Evolutionary conservation across 2,113 vertebrate genomes (phyloP), one percentile per base, ranked within the genome.

Genomic region (Sialia sialis): DNA sequence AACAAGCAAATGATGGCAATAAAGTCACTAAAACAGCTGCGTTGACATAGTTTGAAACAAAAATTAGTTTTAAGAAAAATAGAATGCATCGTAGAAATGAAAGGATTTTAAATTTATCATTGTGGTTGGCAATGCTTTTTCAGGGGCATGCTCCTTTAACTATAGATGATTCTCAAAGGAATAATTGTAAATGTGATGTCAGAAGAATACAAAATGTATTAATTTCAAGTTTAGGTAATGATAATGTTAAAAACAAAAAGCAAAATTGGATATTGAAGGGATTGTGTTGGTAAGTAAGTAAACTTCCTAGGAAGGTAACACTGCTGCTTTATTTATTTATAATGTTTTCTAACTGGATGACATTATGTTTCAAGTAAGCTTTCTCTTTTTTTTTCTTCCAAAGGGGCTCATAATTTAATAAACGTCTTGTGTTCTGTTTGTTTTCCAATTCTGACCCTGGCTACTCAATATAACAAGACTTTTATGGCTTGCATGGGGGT

Each of bases 401-500:
- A 80, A 63, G 55, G 46, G 25, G 52, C 22, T 93, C 19, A 77
- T 87, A 86, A 73, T 85, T 94, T 87, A 94, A 91, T 79, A 91
- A 89, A 56, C 2, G 0, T 58, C n/a, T 85, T 70, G 77, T 73
- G 60, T 83, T 74, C 46, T 76, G 17, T 74, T 94, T 86, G 39
- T 86, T 96, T 95, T 76, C 22, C 56, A 83, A 8, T 95, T 91
- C 56, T 94, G 84, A 55, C 64, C 85, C 67, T 90, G 58, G 22
- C 26, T 96, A 86, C 54, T 17, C 76, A 56, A 51, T 60, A 27
- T 49, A 94, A 87, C 66, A 70, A 74, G 89, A 90, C 32, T 79
- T 75, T 51, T 68, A 93, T 81, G 41, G 66, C 54, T 69, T 73
- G 13, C 41, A 11, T 49, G 36, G 20, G 11, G 64, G 14, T 78